phyloP scores from a whole-genome alignment of 2,797 vertebrate species.

The Falco concolor region DNA sequence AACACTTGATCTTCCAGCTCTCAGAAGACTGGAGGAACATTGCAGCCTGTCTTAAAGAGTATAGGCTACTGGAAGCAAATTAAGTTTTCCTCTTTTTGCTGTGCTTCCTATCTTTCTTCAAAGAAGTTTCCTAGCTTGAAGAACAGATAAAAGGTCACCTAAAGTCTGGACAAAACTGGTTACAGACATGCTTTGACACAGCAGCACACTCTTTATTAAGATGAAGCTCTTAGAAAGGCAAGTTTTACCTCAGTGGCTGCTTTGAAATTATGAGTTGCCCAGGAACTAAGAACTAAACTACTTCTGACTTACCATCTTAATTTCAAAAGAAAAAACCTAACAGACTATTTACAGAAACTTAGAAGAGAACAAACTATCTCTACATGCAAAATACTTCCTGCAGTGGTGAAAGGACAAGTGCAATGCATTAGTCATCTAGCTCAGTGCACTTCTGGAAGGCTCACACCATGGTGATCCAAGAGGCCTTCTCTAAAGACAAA shows the following conservation, averaged over 20 bases:
- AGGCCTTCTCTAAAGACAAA: background rate
- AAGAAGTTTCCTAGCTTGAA: background rate
- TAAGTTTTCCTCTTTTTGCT: background rate
- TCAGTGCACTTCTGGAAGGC: background rate
- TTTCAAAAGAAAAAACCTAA: background rate
- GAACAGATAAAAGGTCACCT: background rate
- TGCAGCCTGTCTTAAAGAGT: background rate
- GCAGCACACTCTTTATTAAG: background rate
- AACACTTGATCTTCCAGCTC: conserved; percentile 13
- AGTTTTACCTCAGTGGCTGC: background rate
- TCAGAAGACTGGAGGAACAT: background rate
- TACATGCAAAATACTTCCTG: background rate
- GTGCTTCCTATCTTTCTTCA: background rate
- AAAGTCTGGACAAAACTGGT: background rate
- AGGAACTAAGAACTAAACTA: background rate
- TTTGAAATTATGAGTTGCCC: background rate
- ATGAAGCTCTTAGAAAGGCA: background rate
- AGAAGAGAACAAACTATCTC: background rate
- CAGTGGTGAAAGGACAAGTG: background rate
- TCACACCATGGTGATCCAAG: background rate
- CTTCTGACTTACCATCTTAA: background rate
- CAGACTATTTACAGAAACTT: background rate
- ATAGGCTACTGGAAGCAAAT: background rate
- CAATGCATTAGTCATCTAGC: background rate
- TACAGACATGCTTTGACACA: background rate